These are phyloP conservation scores for Apotomis turbidana DNA, from an alignment of 2,888 invertebrate genomes.

Conservation along the genomic window DNA sequence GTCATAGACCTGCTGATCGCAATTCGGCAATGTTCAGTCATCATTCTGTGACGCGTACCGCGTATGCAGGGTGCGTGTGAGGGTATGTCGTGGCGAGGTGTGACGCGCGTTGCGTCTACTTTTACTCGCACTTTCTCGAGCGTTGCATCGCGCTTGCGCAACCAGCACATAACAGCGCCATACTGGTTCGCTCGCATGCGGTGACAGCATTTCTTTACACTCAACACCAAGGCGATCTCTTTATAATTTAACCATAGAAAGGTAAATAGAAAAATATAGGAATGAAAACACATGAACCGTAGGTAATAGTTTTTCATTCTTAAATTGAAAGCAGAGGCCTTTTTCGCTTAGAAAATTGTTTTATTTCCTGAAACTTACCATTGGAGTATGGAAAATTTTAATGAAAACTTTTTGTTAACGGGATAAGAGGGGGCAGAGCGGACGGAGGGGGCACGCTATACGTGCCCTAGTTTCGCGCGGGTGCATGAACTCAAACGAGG, in stretches of 20 bases:
- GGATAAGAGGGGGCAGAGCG: conserved; percentile 60
- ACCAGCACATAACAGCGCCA: conserved; percentile 62
- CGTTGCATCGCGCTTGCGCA: conserved; percentile 71
- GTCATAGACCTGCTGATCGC: too few species aligned
- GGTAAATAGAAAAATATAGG: not conserved
- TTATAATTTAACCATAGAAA: not conserved
- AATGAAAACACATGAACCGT: too few species aligned
- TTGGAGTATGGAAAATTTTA: conserved; percentile 71
- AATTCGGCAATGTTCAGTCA: conserved; percentile 1
- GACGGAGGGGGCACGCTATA: conserved; percentile 68
- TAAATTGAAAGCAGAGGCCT: not conserved
- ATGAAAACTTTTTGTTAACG: conserved; percentile 79
- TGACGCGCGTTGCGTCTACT: conserved; percentile 83
- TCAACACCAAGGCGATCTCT: not conserved
- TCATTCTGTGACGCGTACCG: conserved; percentile 8
- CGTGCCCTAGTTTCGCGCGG: conserved; percentile 83
- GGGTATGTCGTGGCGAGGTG: conserved; percentile 60
- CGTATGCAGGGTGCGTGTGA: conserved; percentile 47
- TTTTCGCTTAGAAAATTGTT: not conserved
- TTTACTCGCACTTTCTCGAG: conserved; percentile 82
- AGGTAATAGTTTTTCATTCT: not conserved
- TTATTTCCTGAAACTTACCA: conserved; percentile 51
- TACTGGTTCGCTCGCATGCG: conserved; percentile 69
- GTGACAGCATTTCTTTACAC: conserved; percentile 63
- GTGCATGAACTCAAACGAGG: conserved; percentile 84